Evolutionary conservation across 2,797 vertebrate genomes (phyloP).

Genomic region (Pipistrellus nathusii): DNA sequence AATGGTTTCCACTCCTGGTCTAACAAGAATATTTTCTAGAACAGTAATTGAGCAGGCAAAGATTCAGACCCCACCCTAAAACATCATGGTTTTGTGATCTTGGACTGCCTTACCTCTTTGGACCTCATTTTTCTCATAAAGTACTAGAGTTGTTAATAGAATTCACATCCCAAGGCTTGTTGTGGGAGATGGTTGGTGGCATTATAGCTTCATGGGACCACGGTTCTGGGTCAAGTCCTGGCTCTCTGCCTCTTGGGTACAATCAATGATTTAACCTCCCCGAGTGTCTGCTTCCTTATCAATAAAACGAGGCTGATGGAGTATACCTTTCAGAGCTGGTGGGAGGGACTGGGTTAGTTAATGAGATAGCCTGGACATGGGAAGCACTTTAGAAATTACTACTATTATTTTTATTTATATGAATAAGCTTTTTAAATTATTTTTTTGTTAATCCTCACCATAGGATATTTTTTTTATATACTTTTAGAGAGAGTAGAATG

Average conservation of each 20-base stretch:
- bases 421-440: no score
- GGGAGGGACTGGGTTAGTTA: background rate
- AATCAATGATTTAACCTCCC: background rate
- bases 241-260: background rate
- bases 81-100: background rate
- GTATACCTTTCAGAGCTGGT: background rate
- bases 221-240: background rate
- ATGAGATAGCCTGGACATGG: background rate
- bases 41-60: background rate
- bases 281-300: background rate
- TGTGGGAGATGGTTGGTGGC: background rate
- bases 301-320: background rate
- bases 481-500: no score
- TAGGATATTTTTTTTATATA: no score
- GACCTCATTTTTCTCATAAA: background rate
- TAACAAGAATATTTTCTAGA: conserved; percentile 17
- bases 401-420: background rate
- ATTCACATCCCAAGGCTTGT: background rate
- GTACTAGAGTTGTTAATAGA: background rate
- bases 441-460: no score
- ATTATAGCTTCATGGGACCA: background rate
- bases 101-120: background rate
- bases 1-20: background rate
- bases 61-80: background rate
- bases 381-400: background rate